Conservation (phyloP, 2,888 invertebrate species). For the Tiliacea aurago region DNA sequence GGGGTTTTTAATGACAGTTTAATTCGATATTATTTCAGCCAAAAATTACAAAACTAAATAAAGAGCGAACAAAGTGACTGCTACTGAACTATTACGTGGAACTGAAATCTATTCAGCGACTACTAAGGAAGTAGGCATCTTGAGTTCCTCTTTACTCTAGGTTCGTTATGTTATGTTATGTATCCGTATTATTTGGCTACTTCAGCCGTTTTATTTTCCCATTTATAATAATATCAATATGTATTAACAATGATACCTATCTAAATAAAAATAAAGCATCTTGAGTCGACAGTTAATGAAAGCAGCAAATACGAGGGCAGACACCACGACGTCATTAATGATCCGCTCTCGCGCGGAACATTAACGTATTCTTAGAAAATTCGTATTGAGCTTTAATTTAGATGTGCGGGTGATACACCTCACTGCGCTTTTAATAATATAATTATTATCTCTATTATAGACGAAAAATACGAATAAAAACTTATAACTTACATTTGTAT, state of each 20-base stretch:
- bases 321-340: conserved; percentile 18
- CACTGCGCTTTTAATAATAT: not conserved
- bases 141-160: too few species aligned
- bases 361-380: conserved; percentile 12
- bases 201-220: not conserved
- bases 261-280: conserved; percentile 1
- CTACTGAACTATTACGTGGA: too few species aligned
- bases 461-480: not conserved
- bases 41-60: not conserved
- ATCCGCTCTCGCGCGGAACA: conserved; percentile 25
- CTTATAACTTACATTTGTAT: too few species aligned
- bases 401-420: too few species aligned
- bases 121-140: not conserved
- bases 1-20: not conserved
- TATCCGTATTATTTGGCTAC: too few species aligned
- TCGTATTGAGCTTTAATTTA: not conserved
- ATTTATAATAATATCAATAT: conserved; percentile 1
- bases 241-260: conserved; percentile 4
- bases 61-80: too few species aligned
- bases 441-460: too few species aligned
- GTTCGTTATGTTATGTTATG: too few species aligned
- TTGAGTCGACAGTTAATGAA: conserved; percentile 18
- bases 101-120: not conserved
- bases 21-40: not conserved
- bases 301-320: conserved; percentile 9